phyloP scores from a whole-genome alignment of 2,113 vertebrate genomes.

The Proteles cristata region DNA sequence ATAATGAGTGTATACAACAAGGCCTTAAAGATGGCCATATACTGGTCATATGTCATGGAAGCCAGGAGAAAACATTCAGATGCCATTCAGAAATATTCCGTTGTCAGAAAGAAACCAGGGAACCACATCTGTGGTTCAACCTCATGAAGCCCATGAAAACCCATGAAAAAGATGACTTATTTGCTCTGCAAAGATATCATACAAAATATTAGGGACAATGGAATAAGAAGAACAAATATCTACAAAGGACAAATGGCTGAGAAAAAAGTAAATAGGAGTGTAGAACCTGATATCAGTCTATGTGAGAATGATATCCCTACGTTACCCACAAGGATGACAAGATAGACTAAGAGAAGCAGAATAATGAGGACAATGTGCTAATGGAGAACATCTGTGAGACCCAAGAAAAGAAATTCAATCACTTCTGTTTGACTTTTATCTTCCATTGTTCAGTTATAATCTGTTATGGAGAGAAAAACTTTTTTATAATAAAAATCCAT shows the following conservation, averaged over 20 bases:
- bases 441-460: not conserved
- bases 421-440: slow-evolving; percentile 45
- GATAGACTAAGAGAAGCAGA: slow-evolving; percentile 32
- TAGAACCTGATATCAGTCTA: slow-evolving; percentile 32
- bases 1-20: too few species aligned
- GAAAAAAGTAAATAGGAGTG: slow-evolving; percentile 73
- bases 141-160: slow-evolving; percentile 39
- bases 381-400: not conserved
- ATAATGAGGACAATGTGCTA: slow-evolving; percentile 30
- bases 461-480: not conserved
- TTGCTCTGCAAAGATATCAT: slow-evolving; percentile 56
- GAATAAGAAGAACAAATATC: slow-evolving; percentile 71
- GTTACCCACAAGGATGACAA: slow-evolving; percentile 64
- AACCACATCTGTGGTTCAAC: slow-evolving; percentile 55
- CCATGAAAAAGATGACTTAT: slow-evolving; percentile 52
- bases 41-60: too few species aligned
- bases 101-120: slow-evolving; percentile 51
- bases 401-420: slow-evolving; percentile 67
- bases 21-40: too few species aligned
- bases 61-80: too few species aligned
- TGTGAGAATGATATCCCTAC: slow-evolving; percentile 46
- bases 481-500: not conserved
- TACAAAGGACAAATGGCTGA: slow-evolving; percentile 72
- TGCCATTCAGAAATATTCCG: slow-evolving; percentile 55
- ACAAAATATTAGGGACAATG: slow-evolving; percentile 67